Base-by-base conservation (phyloP, 2,888 invertebrate species). In the Xanthorhoe designata region DNA sequence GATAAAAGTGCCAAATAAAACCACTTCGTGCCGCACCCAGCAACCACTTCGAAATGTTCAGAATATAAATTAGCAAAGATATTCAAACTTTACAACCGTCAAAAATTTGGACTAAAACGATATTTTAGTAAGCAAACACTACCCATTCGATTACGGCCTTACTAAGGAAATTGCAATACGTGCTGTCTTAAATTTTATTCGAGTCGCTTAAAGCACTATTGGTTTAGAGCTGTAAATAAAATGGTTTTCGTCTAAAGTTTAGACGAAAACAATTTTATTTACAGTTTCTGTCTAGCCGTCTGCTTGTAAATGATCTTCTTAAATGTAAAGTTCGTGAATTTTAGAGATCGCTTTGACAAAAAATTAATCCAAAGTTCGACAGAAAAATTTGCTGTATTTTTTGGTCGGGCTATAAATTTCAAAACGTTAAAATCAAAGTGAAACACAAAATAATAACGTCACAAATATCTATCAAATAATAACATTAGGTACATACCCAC, bases 1-100 rank as follows among this genome's bases (percentile, higher is more conserved):
- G 87, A 88, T 88, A 84, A 85, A 83, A 82, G 80, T 72, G 78
- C 77, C 77, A 82, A 85, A 87, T 83, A 82, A 82, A 85, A 81
- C 74, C 74, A 74, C 73, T 74, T 69, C 75, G 71, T 72, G 74
- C 75, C 78, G 74, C 74, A 81, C 76, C 79, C 67, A 45, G 49
- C 45, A 61, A 56, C 52, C 52, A 61, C 51, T 56, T 61, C 49
- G 24, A 18, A 51, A 47, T 57, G 17, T 38, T 24, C 61, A 55
- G 55, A 24, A 55, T 55, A 38, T 49, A 62, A 17, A 62, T 50
- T 47, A 17, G 5, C 17, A 7, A 17, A 47, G 15, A 8, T 15
- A 47, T 42, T 42, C 38, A 42, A 42, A 42, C 38, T 42, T 42
- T 42, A 24, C 4, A 42, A 42, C 38, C 9, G 38, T 4, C 13